Evolutionary conservation across 2,797 vertebrate genomes (phyloP).

Genomic region (Tokudaia muenninki): DNA sequence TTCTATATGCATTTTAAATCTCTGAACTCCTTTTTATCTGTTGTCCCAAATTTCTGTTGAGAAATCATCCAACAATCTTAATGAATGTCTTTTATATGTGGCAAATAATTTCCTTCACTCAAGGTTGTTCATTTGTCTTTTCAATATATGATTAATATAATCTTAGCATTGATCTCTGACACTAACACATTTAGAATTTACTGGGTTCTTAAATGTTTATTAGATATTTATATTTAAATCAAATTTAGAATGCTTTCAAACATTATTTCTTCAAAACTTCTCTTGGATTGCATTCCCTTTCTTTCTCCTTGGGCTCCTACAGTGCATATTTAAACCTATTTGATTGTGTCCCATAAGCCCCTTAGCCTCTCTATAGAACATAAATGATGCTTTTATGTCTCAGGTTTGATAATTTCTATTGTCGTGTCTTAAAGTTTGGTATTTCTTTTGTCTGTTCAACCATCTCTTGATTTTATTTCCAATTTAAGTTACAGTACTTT

Average conservation of each 20-base stretch:
- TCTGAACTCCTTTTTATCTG: background rate
- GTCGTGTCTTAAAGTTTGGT: background rate
- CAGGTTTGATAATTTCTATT: background rate
- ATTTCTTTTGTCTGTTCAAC: background rate
- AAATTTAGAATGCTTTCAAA: background rate
- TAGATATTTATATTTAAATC: background rate
- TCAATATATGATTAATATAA: background rate
- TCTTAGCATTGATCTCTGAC: background rate
- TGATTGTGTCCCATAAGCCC: background rate
- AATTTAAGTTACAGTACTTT: background rate
- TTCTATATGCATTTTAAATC: background rate
- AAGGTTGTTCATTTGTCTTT: background rate
- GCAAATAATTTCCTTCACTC: background rate
- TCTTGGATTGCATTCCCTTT: background rate
- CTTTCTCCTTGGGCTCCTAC: background rate
- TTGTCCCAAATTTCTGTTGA: background rate
- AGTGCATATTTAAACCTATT: background rate
- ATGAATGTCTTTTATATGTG: background rate
- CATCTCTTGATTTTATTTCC: background rate
- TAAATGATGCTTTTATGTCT: background rate
- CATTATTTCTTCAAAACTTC: background rate
- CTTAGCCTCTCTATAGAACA: background rate
- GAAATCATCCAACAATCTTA: background rate
- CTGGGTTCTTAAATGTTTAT: background rate
- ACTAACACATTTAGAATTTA: background rate